phyloP scores from a whole-genome alignment of 1,140 invertebrate genomes.

The Achroia grisella region DNA sequence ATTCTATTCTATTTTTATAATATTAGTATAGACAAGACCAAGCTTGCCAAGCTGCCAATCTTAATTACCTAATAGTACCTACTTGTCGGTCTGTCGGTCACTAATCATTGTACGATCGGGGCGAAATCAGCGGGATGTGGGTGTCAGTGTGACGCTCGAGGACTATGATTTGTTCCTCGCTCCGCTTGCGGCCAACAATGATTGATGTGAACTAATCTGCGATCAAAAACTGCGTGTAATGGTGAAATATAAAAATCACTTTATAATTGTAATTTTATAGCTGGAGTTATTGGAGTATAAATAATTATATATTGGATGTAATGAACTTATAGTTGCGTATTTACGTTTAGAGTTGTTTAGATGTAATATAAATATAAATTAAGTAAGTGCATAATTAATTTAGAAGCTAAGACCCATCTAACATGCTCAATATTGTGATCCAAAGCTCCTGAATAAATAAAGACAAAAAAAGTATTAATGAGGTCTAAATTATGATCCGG shows the following conservation, averaged over 20 bases:
- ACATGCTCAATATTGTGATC: too few relatives aligned
- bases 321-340: background rate
- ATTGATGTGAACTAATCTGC: conserved; percentile 49
- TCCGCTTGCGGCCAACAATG: conserved; percentile 52
- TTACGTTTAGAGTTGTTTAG: background rate
- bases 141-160: conserved; percentile 54
- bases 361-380: too few relatives aligned
- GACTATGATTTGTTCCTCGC: conserved; percentile 64
- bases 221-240: conserved; percentile 48
- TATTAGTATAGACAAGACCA: too few relatives aligned
- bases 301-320: background rate
- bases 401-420: too few relatives aligned
- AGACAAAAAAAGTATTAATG: too few relatives aligned
- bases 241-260: conserved; percentile 26
- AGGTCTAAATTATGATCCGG: too few relatives aligned
- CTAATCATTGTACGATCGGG: background rate
- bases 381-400: too few relatives aligned
- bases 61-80: background rate
- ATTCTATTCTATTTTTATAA: too few relatives aligned
- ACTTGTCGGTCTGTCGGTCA: background rate
- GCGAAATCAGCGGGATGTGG: conserved; percentile 37
- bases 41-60: too few relatives aligned
- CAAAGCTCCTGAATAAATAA: too few relatives aligned
- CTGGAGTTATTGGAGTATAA: too few relatives aligned
- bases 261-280: background rate